A percentile compares a stretch with the other conserved stretches of the same genome.
Conservation (phyloP, 2,888 invertebrate species). For the Athrips mouffetella region DNA sequence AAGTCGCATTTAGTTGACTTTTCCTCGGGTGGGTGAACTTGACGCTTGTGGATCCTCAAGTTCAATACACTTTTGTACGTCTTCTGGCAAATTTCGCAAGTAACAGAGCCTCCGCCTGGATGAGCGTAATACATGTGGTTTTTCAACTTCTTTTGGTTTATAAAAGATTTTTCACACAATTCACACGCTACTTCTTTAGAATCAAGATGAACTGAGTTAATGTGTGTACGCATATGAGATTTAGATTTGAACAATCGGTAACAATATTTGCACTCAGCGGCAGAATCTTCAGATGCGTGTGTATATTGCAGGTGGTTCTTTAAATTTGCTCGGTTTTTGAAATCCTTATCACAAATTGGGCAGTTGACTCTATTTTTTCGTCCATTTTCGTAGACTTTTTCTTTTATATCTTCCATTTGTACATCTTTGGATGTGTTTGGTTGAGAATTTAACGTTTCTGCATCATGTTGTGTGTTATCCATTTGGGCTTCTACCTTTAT, state of each 20-base stretch:
- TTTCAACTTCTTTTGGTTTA: slow-evolving; percentile 35
- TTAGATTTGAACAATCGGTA: slow-evolving; percentile 36
- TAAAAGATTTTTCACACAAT: slow-evolving; percentile 35
- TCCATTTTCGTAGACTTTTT: slow-evolving; percentile 38
- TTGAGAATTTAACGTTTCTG: too few relatives aligned
- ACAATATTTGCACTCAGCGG: slow-evolving; percentile 34
- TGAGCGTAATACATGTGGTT: slow-evolving; percentile 43
- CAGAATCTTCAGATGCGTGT: slow-evolving; percentile 30
- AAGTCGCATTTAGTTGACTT: slow-evolving; percentile 30
- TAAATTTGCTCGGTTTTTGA: slow-evolving; percentile 34
- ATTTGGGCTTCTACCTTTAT: slow-evolving; percentile 10
- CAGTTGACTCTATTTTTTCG: slow-evolving; percentile 34
- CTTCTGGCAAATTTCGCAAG: slow-evolving; percentile 36
- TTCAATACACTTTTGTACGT: slow-evolving; percentile 36
- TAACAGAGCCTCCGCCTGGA: slow-evolving; percentile 33
- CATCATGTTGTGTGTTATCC: neutral
- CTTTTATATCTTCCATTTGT: slow-evolving; percentile 21
- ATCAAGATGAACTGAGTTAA: slow-evolving; percentile 32
- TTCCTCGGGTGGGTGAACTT: slow-evolving; percentile 34
- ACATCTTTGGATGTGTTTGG: neutral
- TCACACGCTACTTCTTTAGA: slow-evolving; percentile 29
- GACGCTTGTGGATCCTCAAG: slow-evolving; percentile 37
- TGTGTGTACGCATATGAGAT: slow-evolving; percentile 35
- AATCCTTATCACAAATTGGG: slow-evolving; percentile 29
- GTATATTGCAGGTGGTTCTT: slow-evolving; percentile 35